phyloP scores from a whole-genome alignment of 2,888 invertebrate species.

The Hesperia comma region DNA sequence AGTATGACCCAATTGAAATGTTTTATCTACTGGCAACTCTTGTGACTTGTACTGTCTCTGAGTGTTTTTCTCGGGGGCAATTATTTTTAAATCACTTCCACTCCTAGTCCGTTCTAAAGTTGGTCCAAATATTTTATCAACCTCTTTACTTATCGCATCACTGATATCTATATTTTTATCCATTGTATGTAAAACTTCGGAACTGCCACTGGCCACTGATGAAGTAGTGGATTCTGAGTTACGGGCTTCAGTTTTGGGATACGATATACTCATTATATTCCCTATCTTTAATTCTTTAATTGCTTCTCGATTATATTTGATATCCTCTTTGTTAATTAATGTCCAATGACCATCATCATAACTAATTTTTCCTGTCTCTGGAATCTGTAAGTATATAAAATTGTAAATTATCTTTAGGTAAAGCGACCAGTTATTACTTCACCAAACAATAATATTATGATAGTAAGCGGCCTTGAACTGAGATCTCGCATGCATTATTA shows the following conservation, averaged over 20 bases:
- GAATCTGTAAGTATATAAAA: constrained; percentile 56
- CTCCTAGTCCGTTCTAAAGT: constrained; percentile 74
- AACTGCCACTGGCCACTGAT: constrained; percentile 66
- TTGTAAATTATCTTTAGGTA: neutral
- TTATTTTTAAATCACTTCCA: constrained; percentile 70
- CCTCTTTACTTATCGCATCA: constrained; percentile 70
- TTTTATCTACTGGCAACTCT: constrained; percentile 65
- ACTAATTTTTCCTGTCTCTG: constrained; percentile 64
- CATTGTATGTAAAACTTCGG: constrained; percentile 62
- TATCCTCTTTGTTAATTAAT: constrained; percentile 45
- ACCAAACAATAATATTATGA: constrained; percentile 4
- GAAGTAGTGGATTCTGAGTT: constrained; percentile 64
- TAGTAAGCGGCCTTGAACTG: constrained; percentile 1
- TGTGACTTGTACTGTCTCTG: constrained; percentile 76
- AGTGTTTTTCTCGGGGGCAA: constrained; percentile 68
- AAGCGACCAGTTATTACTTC: constrained; percentile 4
- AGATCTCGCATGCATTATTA: neutral
- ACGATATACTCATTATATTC: constrained; percentile 65
- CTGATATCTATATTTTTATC: constrained; percentile 61
- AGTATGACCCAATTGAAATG: constrained; percentile 44
- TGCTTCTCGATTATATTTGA: constrained; percentile 30
- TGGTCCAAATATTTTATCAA: constrained; percentile 72
- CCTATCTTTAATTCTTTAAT: constrained; percentile 61
- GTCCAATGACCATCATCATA: constrained; percentile 69
- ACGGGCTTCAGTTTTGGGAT: constrained; percentile 58